These are phyloP conservation scores for Saxidomus purpurata DNA, from an alignment of 1,140 invertebrate genomes.

Conservation along the genomic window DNA sequence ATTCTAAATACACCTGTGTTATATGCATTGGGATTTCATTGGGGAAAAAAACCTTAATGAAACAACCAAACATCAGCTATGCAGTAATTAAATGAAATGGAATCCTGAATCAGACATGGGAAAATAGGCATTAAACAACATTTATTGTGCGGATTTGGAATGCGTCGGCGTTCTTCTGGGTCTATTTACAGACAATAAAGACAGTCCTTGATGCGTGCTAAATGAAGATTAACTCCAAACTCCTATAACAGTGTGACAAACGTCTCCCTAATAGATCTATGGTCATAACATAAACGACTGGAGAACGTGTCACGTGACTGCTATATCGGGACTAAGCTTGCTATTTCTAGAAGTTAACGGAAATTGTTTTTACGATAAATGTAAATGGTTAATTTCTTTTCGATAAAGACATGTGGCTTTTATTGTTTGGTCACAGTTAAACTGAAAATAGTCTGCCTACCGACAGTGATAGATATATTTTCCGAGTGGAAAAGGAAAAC, in stretches of 20 bases:
- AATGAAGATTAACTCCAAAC: neutral
- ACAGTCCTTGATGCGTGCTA: neutral
- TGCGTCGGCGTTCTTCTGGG: neutral
- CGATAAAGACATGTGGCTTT: neutral
- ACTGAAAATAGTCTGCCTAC: neutral
- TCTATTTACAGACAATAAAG: neutral
- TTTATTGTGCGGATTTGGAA: neutral
- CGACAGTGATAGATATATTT: too few relatives aligned
- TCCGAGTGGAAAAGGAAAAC: too few relatives aligned
- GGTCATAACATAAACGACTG: neutral
- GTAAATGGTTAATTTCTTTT: constrained; percentile 17
- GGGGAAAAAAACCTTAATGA: too few relatives aligned
- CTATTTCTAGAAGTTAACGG: neutral
- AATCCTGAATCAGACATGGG: too few relatives aligned
- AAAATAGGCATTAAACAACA: too few relatives aligned
- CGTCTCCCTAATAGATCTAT: neutral
- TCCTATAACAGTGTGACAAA: neutral
- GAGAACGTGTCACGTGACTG: neutral
- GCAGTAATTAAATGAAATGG: too few relatives aligned
- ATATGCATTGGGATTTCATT: too few relatives aligned
- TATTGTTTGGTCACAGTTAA: too few relatives aligned
- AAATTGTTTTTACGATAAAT: neutral
- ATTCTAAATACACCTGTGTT: too few relatives aligned
- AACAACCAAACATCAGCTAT: too few relatives aligned
- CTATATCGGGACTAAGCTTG: neutral